Evolutionary conservation across 1,140 invertebrate species (phyloP).

Genomic region (Drosophila ficusphila): DNA sequence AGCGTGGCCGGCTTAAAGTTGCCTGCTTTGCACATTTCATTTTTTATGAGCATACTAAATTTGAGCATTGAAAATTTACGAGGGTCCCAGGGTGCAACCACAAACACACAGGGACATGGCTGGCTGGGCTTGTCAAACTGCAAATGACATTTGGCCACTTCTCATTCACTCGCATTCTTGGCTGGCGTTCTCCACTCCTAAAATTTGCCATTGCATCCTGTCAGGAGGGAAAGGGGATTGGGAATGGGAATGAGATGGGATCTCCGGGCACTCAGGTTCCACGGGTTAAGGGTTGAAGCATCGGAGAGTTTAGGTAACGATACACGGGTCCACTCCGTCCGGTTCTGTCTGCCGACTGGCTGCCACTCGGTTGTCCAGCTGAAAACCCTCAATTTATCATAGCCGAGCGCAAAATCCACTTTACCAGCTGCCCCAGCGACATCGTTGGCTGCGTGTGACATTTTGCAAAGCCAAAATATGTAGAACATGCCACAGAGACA

Average conservation of each 20-base stretch:
- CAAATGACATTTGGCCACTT: constrained; percentile 81
- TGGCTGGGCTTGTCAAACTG: constrained; percentile 57
- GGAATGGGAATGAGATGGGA: not conserved
- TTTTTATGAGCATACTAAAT: constrained; percentile 31
- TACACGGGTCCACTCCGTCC: constrained; percentile 22
- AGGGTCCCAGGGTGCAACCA: constrained; percentile 35
- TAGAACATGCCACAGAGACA: constrained; percentile 72
- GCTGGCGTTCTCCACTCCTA: constrained; percentile 7
- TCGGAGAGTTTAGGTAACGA: constrained; percentile 50
- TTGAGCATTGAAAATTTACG: constrained; percentile 37
- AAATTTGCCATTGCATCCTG: constrained; percentile 41
- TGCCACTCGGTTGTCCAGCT: constrained; percentile 33
- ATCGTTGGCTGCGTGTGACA: constrained; percentile 79
- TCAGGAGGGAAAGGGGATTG: too few relatives aligned
- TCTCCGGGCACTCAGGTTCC: not conserved
- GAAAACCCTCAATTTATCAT: constrained; percentile 75
- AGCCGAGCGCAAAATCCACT: constrained; percentile 79
- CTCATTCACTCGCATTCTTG: constrained; percentile 48
- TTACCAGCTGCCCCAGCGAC: constrained; percentile 47
- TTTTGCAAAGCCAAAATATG: constrained; percentile 81
- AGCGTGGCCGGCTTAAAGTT: constrained; percentile 4
- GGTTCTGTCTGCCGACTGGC: constrained; percentile 21
- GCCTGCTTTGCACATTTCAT: constrained; percentile 16
- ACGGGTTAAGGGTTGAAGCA: constrained; percentile 30
- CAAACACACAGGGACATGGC: constrained; percentile 23